Percentiles rank a stretch among this genome's conserved stretches.
phyloP scores from a whole-genome alignment of 2,888 invertebrate species.

The Leptinotarsa peninsularis region DNA sequence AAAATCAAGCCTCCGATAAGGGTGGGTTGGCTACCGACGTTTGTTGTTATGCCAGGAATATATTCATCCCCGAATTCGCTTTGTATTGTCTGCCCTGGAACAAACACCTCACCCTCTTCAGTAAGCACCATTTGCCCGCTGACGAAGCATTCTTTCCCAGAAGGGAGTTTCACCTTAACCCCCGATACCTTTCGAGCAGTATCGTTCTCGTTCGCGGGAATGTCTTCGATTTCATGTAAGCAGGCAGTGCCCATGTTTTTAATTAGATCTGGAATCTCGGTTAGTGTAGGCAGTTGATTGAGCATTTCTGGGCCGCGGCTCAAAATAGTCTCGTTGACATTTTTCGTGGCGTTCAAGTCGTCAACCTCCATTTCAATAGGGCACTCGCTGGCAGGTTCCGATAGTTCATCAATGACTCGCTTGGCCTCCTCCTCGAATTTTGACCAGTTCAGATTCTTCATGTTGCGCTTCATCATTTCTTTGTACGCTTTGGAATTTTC shows the following conservation, averaged over 20 bases:
- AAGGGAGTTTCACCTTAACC: constrained; percentile 68
- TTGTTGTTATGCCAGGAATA: constrained; percentile 79
- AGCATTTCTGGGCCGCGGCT: constrained; percentile 68
- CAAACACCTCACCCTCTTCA: constrained; percentile 77
- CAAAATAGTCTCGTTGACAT: constrained; percentile 72
- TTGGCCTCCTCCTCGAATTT: constrained; percentile 72
- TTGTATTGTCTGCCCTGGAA: constrained; percentile 80
- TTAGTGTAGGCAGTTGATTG: constrained; percentile 72
- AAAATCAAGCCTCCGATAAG: constrained; percentile 81
- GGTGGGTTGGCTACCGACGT: constrained; percentile 75
- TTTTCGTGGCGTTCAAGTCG: constrained; percentile 71
- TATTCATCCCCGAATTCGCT: constrained; percentile 77
- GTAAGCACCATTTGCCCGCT: constrained; percentile 80
- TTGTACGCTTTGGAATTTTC: constrained; percentile 69
- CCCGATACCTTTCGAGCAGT: constrained; percentile 58
- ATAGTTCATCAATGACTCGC: constrained; percentile 66
- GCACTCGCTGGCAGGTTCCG: constrained; percentile 57
- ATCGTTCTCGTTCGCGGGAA: constrained; percentile 54
- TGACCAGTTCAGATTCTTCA: constrained; percentile 76
- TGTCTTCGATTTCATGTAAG: constrained; percentile 69
- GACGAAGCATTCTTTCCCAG: constrained; percentile 77
- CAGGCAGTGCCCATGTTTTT: constrained; percentile 73
- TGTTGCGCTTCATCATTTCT: constrained; percentile 73
- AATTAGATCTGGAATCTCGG: constrained; percentile 74
- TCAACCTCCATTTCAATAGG: constrained; percentile 68